phyloP scores from a whole-genome alignment of 2,113 vertebrate species.

The Chroicocephalus ridibundus region DNA sequence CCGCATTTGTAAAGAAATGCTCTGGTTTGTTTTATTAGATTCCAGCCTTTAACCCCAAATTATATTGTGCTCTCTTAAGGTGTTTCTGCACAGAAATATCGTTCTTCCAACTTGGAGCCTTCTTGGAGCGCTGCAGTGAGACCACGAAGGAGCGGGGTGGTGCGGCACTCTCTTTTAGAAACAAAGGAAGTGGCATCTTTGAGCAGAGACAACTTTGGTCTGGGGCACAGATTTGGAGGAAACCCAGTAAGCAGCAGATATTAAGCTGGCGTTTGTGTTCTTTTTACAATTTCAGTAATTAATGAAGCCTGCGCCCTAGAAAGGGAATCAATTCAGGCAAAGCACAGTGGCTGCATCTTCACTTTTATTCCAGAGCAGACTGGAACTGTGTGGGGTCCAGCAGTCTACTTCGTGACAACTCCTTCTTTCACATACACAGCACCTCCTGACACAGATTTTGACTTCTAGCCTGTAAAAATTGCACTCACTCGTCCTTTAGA shows the following conservation, averaged over 20 bases:
- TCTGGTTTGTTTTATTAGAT: background rate
- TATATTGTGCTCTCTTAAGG: background rate
- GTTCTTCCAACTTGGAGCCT: background rate
- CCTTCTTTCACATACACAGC: slow-evolving; percentile 13
- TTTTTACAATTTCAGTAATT: background rate
- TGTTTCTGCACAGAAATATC: background rate
- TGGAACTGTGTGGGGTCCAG: background rate
- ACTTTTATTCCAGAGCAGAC: background rate
- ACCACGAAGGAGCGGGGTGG: background rate
- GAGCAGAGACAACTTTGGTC: background rate
- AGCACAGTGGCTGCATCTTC: background rate
- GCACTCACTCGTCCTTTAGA: background rate
- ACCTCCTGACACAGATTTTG: slow-evolving; percentile 6
- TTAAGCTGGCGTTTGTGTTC: background rate
- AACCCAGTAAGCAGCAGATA: background rate
- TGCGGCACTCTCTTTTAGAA: background rate
- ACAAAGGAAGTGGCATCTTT: background rate
- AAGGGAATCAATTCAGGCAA: background rate
- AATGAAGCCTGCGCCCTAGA: background rate
- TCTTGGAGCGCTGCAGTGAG: background rate
- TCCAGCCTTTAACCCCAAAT: background rate
- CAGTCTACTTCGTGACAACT: background rate
- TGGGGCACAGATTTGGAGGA: background rate
- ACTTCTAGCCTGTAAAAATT: background rate
- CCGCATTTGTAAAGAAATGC: background rate